These are phyloP conservation scores for Holacanthella duospinosa DNA, from an alignment of 2,888 invertebrate species.

Conservation along the genomic window DNA sequence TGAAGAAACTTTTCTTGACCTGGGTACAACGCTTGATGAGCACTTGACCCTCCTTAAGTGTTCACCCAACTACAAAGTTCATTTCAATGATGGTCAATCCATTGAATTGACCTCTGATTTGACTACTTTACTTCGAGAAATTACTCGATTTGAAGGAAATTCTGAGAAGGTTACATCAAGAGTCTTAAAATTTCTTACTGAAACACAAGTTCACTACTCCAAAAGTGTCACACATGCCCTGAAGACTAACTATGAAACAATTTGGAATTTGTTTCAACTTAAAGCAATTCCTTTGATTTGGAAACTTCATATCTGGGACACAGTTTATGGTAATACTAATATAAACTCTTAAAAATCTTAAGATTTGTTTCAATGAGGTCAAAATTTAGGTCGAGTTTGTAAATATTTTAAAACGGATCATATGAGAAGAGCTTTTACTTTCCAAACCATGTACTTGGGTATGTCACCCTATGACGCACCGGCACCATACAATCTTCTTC, in stretches of 20 bases:
- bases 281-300: not conserved
- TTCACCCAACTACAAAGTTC: not conserved
- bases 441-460: not conserved
- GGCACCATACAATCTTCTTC: not conserved
- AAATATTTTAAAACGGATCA: not conserved
- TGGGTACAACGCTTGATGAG: not conserved
- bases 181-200: not conserved
- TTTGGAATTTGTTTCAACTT: not conserved
- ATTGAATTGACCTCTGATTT: not conserved
- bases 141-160: not conserved
- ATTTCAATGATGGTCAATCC: not conserved
- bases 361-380: no score
- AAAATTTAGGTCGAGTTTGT: not conserved
- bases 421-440: not conserved
- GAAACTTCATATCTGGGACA: not conserved
- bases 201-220: not conserved
- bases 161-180: not conserved
- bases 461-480: conserved; percentile 1
- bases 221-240: not conserved
- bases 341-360: no score
- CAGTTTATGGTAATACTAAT: no score
- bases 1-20: not conserved
- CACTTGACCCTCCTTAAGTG: not conserved
- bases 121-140: not conserved
- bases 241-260: not conserved